These are phyloP conservation scores for Rhagonycha lutea DNA, from an alignment of 2,888 invertebrate genomes.

Conservation along the genomic window DNA sequence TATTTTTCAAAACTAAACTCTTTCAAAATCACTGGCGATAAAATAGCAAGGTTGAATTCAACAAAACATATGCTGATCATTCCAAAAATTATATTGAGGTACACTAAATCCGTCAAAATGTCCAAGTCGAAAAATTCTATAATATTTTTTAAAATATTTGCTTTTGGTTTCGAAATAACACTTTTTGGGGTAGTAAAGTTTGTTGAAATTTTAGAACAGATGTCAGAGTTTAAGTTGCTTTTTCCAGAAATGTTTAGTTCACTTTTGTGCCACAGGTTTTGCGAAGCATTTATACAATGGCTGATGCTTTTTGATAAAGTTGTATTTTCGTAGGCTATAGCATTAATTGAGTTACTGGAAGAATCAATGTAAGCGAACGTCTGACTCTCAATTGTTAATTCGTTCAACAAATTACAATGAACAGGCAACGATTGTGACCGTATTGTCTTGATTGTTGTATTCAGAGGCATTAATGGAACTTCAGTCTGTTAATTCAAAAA, in stretches of 20 bases:
- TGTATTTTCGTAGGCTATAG: neutral
- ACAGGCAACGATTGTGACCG: neutral
- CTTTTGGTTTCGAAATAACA: neutral
- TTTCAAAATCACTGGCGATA: conserved; percentile 73
- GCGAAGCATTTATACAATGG: neutral
- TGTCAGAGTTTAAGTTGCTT: neutral
- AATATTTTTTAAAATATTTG: conserved; percentile 54
- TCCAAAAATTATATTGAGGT: conserved; percentile 72
- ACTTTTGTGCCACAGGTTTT: neutral
- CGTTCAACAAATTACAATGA: neutral
- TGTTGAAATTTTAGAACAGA: neutral
- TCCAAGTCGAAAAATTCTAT: conserved; percentile 72
- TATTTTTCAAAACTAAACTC: conserved; percentile 66
- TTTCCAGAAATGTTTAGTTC: neutral
- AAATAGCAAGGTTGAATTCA: conserved; percentile 73
- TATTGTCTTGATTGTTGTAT: neutral
- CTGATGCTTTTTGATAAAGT: neutral
- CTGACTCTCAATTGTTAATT: neutral
- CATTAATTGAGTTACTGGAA: neutral
- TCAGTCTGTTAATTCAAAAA: neutral
- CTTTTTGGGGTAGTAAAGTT: neutral
- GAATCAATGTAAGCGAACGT: neutral
- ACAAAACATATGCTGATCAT: conserved; percentile 72
- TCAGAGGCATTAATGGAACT: neutral
- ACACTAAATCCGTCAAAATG: conserved; percentile 69